phyloP scores from a whole-genome alignment of 2,113 vertebrate genomes.

The Neomonachus schauinslandi region DNA sequence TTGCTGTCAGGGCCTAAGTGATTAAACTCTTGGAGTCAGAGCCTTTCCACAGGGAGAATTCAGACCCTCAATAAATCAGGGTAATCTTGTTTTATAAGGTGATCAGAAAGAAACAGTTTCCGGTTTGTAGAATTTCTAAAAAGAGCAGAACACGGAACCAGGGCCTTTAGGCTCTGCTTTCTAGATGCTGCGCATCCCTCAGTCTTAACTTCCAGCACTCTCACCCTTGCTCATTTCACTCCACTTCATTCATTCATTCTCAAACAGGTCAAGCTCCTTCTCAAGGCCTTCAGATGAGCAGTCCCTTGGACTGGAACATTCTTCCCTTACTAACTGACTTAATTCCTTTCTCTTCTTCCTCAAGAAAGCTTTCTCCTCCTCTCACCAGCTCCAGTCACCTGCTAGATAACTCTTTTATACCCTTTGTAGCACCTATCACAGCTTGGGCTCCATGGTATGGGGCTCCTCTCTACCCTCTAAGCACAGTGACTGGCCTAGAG shows the following conservation, averaged over 20 bases:
- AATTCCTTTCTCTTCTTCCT: background rate
- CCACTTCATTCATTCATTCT: background rate
- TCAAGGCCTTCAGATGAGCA: background rate
- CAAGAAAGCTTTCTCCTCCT: background rate
- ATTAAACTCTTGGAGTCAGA: constrained; percentile 51
- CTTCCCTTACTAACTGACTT: background rate
- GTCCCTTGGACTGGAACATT: background rate
- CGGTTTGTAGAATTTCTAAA: constrained; percentile 74
- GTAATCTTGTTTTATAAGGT: constrained; percentile 77
- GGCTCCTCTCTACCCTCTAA: background rate
- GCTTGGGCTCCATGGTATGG: background rate
- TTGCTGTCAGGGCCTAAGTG: constrained; percentile 39
- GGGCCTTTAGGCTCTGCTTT: background rate
- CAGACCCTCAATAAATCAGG: constrained; percentile 45
- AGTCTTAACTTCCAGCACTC: background rate
- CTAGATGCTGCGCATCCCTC: background rate
- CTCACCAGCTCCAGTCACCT: background rate
- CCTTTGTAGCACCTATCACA: background rate
- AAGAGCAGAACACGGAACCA: constrained; percentile 57
- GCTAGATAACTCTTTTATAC: background rate
- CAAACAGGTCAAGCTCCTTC: background rate
- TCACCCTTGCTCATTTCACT: background rate
- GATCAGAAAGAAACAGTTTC: constrained; percentile 74
- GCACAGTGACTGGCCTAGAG: background rate
- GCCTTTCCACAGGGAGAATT: constrained; percentile 71